Percentiles rank a stretch among this genome's conserved stretches.
Evolutionary conservation across 1,140 invertebrate genomes (phyloP).

Genomic region (Drosophila melanogaster): DNA sequence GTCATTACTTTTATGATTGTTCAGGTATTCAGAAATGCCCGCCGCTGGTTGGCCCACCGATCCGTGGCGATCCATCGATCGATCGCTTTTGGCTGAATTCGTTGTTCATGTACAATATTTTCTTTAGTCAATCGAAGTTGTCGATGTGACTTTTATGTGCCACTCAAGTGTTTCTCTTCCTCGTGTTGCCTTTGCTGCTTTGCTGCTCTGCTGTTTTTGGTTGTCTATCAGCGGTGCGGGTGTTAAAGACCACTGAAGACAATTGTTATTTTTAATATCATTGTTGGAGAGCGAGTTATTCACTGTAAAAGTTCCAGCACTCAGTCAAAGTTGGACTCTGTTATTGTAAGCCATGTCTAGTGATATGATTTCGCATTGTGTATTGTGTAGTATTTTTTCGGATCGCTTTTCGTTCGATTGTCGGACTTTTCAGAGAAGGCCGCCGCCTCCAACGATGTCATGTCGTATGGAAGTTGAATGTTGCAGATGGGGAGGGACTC

Average conservation of each 20-base stretch:
- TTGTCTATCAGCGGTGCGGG: slow-evolving; percentile 81
- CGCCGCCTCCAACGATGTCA: slow-evolving; percentile 60
- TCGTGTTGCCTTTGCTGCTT: slow-evolving; percentile 32
- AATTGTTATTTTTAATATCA: slow-evolving; percentile 83
- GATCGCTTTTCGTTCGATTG: slow-evolving; percentile 63
- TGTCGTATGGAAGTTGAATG: slow-evolving; percentile 11
- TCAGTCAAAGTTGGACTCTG: slow-evolving; percentile 76
- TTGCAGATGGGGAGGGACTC: slow-evolving; percentile 15
- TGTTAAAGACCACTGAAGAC: slow-evolving; percentile 83
- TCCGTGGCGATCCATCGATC: slow-evolving; percentile 39
- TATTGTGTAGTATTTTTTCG: slow-evolving; percentile 50
- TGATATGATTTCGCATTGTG: slow-evolving; percentile 81
- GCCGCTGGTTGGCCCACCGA: slow-evolving; percentile 36
- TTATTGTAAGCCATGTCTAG: slow-evolving; percentile 82
- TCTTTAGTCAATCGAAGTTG: slow-evolving; percentile 83
- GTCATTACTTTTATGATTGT: slow-evolving; percentile 83
- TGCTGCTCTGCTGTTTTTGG: slow-evolving; percentile 39
- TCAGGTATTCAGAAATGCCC: slow-evolving; percentile 76
- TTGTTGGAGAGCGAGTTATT: slow-evolving; percentile 65
- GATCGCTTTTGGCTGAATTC: slow-evolving; percentile 7
- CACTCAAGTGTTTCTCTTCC: slow-evolving; percentile 69
- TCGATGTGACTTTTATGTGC: slow-evolving; percentile 82
- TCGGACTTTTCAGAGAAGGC: slow-evolving; percentile 58
- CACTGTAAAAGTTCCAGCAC: slow-evolving; percentile 73
- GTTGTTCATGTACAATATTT: slow-evolving; percentile 72